Percentiles rank a stretch among this genome's conserved stretches.
These are phyloP conservation scores for Drosophila ercepeae DNA, from an alignment of 1,140 invertebrate genomes.

Conservation along the genomic window DNA sequence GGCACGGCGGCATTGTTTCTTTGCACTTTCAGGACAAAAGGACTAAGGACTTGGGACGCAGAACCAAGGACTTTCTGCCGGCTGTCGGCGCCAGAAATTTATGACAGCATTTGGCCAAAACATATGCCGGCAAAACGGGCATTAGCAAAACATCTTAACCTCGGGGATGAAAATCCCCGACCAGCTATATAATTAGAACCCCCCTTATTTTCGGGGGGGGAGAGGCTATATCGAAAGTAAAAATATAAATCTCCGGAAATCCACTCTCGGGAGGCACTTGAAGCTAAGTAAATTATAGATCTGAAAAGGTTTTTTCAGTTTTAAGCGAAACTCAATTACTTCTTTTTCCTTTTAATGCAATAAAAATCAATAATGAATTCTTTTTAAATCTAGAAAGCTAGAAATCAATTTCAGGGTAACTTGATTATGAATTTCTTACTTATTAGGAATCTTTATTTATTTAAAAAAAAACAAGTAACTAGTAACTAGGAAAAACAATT, in stretches of 20 bases:
- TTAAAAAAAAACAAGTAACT: too few relatives aligned
- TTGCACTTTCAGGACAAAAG: slow-evolving; percentile 37
- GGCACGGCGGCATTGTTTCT: slow-evolving; percentile 74
- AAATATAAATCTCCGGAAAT: neutral
- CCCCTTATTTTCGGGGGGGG: neutral
- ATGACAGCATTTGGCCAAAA: slow-evolving; percentile 80
- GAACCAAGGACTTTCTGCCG: slow-evolving; percentile 43
- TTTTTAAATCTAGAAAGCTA: too few relatives aligned
- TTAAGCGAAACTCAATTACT: neutral
- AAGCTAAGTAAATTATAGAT: neutral
- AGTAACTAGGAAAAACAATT: too few relatives aligned
- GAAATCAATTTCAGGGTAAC: too few relatives aligned
- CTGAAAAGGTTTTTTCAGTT: neutral
- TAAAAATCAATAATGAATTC: too few relatives aligned
- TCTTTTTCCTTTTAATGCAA: neutral
- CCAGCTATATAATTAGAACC: neutral
- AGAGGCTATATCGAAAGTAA: neutral
- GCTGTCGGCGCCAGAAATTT: slow-evolving; percentile 62
- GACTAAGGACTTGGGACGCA: slow-evolving; percentile 12
- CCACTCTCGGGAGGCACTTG: neutral
- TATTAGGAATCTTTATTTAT: too few relatives aligned
- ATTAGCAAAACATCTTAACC: slow-evolving; percentile 57
- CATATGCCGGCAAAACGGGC: slow-evolving; percentile 74
- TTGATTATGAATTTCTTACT: too few relatives aligned
- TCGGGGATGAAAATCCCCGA: neutral